phyloP scores from a whole-genome alignment of 2,888 invertebrate genomes.

The Oxytorus armatus region DNA sequence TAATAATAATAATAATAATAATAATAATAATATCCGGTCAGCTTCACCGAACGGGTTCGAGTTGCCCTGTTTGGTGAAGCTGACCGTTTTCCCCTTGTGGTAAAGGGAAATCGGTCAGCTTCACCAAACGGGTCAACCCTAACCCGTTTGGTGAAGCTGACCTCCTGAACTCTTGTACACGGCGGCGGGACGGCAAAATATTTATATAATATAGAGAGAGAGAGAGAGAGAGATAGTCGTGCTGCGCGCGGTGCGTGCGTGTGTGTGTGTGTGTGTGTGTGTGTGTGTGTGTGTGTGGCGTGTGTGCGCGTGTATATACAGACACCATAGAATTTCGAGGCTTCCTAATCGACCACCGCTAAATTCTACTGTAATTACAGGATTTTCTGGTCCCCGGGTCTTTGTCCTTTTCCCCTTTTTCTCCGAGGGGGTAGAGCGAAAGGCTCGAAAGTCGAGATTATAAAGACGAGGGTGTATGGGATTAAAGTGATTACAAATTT shows the following conservation, averaged over 20 bases:
- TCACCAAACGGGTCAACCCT: too few relatives aligned
- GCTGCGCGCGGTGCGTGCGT: background rate
- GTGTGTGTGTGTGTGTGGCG: slow-evolving; percentile 10
- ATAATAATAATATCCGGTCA: too few relatives aligned
- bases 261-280: background rate
- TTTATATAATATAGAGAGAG: too few relatives aligned
- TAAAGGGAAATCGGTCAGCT: too few relatives aligned
- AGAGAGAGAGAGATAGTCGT: too few relatives aligned
- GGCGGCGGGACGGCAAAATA: too few relatives aligned
- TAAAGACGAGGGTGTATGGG: background rate
- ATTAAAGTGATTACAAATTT: background rate
- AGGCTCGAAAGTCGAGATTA: slow-evolving; percentile 40
- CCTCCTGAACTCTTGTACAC: too few relatives aligned
- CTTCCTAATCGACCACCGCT: slow-evolving; percentile 66
- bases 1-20: too few relatives aligned
- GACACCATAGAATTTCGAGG: slow-evolving; percentile 50
- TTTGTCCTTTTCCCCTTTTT: slow-evolving; percentile 6
- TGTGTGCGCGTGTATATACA: slow-evolving; percentile 8
- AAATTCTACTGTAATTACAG: slow-evolving; percentile 67
- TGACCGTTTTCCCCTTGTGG: too few relatives aligned
- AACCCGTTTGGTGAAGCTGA: too few relatives aligned
- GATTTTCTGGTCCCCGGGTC: slow-evolving; percentile 64
- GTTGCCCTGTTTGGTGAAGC: too few relatives aligned
- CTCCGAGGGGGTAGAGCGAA: background rate
- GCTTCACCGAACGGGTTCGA: too few relatives aligned